Base-by-base conservation (phyloP, 2,113 vertebrate species). In the Neoarius graeffei region DNA sequence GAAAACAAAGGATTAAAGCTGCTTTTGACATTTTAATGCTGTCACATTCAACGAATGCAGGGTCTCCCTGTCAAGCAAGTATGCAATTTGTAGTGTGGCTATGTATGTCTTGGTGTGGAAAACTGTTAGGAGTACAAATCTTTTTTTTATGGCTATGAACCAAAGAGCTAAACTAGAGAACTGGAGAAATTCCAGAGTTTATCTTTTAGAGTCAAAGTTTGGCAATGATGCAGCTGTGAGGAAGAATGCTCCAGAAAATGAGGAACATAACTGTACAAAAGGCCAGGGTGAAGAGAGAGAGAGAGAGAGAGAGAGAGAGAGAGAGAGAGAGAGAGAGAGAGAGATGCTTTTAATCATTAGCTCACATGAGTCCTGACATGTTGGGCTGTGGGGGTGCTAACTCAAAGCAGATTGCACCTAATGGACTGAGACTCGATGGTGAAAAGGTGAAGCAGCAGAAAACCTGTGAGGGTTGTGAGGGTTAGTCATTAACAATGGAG, bases 331-430 rank as follows among this genome's bases (percentile, higher is more conserved):
- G n/a, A 73, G 83, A 73, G 67, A 85, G 67, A 84, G 66, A 54
- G 82, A 84, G 82, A 54, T 67, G 71, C 87, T 87, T 84, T 89
- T 89, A 89, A 90, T 87, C 87, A 86, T 67, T 20, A 85, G 64
- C 82, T 94, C 89, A 85, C 90, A 90, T 86, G 52, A 92, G 89
- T 89, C 89, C 86, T 83, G 85, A 90, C 85, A 10, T 82, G 90
- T 91, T 91, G 89, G 90, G 89, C 84, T 86, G 89, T 86, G 88
- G 91, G 89, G 87, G 90, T 25, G 73, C 89, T 90, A 94, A 94
- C 7, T 88, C 77, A 91, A 94, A 94, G 89, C 93, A 94, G 91
- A 94, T 80, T 91, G 89, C 83, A 83, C 85, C 52, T 90, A 87
- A 89, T 84, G 84, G 88, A n/a, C 64, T 74, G 30, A 81, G 30